Conservation (phyloP, 2,888 invertebrate genomes). For the Vanessa cardui region DNA sequence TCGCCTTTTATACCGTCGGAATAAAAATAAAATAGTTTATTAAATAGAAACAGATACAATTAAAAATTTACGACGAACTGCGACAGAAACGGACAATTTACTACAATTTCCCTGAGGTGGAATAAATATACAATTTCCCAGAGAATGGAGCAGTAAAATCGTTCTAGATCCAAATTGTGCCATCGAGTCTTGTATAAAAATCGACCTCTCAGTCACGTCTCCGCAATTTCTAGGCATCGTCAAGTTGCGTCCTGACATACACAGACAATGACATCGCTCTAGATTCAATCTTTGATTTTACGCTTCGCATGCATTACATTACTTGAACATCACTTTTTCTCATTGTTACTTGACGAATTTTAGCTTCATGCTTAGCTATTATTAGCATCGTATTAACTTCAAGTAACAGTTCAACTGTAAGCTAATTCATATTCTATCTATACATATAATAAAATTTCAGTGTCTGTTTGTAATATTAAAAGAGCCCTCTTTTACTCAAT, state of each 20-base stretch:
- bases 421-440: neutral
- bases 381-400: neutral
- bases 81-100: constrained; percentile 36
- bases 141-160: constrained; percentile 51
- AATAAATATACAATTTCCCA: constrained; percentile 41
- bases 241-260: constrained; percentile 25
- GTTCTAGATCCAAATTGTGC: constrained; percentile 57
- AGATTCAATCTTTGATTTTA: constrained; percentile 37
- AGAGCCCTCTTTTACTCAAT: no score
- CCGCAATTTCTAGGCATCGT: constrained; percentile 40
- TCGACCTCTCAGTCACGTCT: constrained; percentile 59
- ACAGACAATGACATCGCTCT: constrained; percentile 25
- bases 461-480: no score
- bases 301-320: constrained; percentile 32
- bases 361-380: neutral
- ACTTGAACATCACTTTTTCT: constrained; percentile 13
- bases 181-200: constrained; percentile 50
- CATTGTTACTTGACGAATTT: constrained; percentile 4
- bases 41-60: constrained; percentile 24
- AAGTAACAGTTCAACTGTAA: neutral
- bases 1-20: no score
- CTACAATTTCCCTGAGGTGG: constrained; percentile 38
- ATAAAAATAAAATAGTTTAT: constrained; percentile 11
- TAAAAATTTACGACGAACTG: constrained; percentile 28
- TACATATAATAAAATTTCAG: no score